Evolutionary conservation across 2,888 invertebrate species (phyloP).

Genomic region (Autographa gamma): DNA sequence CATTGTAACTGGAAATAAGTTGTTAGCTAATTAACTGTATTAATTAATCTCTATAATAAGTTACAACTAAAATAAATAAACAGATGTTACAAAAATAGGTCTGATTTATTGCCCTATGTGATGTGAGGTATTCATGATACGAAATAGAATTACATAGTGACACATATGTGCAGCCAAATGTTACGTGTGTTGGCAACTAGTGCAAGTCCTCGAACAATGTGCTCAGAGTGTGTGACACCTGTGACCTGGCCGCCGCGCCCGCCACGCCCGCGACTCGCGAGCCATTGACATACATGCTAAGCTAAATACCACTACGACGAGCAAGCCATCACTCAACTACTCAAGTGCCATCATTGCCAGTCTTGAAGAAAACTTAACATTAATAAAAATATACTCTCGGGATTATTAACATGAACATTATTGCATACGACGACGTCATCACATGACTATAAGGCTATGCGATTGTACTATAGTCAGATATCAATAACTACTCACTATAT

Average conservation of each 20-base stretch:
- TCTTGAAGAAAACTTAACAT: conserved; percentile 73
- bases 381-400: conserved; percentile 61
- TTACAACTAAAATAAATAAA: conserved; percentile 46
- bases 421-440: conserved; percentile 63
- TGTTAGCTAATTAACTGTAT: conserved; percentile 28
- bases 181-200: conserved; percentile 75
- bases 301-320: conserved; percentile 66
- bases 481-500: conserved; percentile 47
- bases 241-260: conserved; percentile 9
- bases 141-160: conserved; percentile 69
- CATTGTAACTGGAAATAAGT: conserved; percentile 46
- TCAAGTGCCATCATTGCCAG: conserved; percentile 70
- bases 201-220: conserved; percentile 72
- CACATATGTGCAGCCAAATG: conserved; percentile 80
- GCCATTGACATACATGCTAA: conserved; percentile 76
- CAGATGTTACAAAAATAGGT: conserved; percentile 54
- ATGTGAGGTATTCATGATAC: conserved; percentile 41
- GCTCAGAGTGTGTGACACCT: conserved; percentile 72
- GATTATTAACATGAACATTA: conserved; percentile 46
- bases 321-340: conserved; percentile 65
- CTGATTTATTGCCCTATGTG: conserved; percentile 48
- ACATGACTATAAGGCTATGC: conserved; percentile 80
- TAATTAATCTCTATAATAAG: conserved; percentile 30
- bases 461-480: conserved; percentile 83
- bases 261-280: conserved; percentile 35